Evolutionary conservation across 2,113 vertebrate species (phyloP), one percentile per base, ranked within the genome.

Genomic region (Oplegnathus fasciatus): DNA sequence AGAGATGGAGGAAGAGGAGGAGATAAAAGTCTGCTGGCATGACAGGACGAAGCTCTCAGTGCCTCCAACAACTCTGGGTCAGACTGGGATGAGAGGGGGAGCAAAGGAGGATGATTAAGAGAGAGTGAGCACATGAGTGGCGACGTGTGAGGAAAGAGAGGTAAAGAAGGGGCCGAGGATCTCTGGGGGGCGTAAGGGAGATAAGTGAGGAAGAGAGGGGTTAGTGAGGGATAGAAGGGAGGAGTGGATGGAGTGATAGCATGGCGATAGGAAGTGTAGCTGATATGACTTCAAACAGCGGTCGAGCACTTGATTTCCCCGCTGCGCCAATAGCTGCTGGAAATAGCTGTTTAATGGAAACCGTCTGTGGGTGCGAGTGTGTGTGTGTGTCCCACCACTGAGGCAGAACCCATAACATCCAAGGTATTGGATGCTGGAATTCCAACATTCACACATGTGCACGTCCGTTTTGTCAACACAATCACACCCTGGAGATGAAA

Each of bases 281-380:
- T 62, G 83, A 90, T 81, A 75, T 18, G 24, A 92, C 90, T 91
- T 93, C 88, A 92, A 93, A 93, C 82, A 74, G 40, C 70, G 78
- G 77, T 67, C 32, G 65, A 73, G 80, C 13, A 18, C 78, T 85
- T 85, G 87, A 91, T 91, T 87, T 80, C 42, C 72, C 34, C 22
- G 26, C 61, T 26, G 26, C 0, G 17, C 75, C 7, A 14, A 77
- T 76, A 69, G 73, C 81, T 50, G 74, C 78, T 72, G 75, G 86
- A 86, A 89, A 90, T 75, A 5, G 67, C 65, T 9, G 17, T 85
- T 91, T 76, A 88, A 86, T 85, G 68, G 75, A 81, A 84, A 68
- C 57, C 1, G 10, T 28, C 17, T 80, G 73, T 10, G 3, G 20
- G 50, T 52, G 37, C 0, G 1, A 15, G 72, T 50, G 3, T 72